Conservation (phyloP, 2,797 vertebrate genomes). For the Acipenser transmontanus region DNA sequence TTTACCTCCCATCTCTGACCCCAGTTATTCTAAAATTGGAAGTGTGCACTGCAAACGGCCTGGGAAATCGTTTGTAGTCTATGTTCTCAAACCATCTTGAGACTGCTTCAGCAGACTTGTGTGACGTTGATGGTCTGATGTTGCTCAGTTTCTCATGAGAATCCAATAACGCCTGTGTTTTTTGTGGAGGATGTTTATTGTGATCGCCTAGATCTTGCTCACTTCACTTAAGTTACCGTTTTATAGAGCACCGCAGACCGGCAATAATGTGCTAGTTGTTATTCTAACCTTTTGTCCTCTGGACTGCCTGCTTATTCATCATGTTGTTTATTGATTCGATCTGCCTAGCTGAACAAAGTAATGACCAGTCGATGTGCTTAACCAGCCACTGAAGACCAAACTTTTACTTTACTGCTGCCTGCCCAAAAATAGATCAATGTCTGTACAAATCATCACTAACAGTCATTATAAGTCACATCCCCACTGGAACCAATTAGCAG, state of each 20-base stretch:
- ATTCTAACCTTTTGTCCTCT: slow-evolving; percentile 16
- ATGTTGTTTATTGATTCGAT: slow-evolving; percentile 17
- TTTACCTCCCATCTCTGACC: slow-evolving; percentile 32
- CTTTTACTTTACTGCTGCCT: no score
- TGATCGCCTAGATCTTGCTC: slow-evolving; percentile 16
- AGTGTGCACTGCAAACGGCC: slow-evolving; percentile 60
- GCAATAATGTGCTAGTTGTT: slow-evolving; percentile 18
- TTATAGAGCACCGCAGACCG: slow-evolving; percentile 11
- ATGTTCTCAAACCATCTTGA: slow-evolving; percentile 53
- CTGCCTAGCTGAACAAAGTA: slow-evolving; percentile 14
- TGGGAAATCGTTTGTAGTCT: slow-evolving; percentile 57
- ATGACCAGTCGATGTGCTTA: slow-evolving; percentile 3
- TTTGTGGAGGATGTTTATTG: slow-evolving; percentile 19
- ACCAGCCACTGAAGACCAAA: not conserved
- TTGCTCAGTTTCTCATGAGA: slow-evolving; percentile 70
- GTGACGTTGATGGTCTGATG: slow-evolving; percentile 42
- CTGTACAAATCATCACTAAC: no score
- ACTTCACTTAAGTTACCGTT: slow-evolving; percentile 16
- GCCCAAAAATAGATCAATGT: no score
- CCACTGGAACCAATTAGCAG: no score
- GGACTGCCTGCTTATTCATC: slow-evolving; percentile 14
- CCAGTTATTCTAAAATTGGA: slow-evolving; percentile 33
- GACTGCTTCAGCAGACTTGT: slow-evolving; percentile 36
- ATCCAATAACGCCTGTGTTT: slow-evolving; percentile 30
- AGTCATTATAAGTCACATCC: no score